These are phyloP conservation scores for Styela clava DNA, from an alignment of 23 tunicate genomes.

Conservation along the genomic window DNA sequence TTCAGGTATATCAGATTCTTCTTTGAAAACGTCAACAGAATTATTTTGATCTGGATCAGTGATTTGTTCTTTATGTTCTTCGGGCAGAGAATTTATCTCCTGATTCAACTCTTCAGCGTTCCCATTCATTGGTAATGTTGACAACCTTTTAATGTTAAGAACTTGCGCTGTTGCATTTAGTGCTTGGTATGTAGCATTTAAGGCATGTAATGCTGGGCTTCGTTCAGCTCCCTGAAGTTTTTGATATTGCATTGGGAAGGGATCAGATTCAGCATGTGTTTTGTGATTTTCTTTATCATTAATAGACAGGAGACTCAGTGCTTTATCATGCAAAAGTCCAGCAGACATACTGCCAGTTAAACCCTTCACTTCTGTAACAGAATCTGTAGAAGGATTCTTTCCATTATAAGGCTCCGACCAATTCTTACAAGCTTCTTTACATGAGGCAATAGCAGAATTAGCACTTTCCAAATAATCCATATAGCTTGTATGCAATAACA, in stretches of 20 bases:
- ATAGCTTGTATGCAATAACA: conserved; percentile 69
- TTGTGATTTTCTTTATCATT: not conserved
- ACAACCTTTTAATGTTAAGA: not conserved
- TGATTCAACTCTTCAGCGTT: too few relatives aligned
- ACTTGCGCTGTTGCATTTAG: conserved; percentile 60
- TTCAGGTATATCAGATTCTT: not conserved
- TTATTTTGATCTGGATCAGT: not conserved
- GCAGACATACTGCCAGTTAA: not conserved
- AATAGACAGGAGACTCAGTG: conserved; percentile 1
- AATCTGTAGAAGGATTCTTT: conserved; percentile 20
- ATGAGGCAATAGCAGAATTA: conserved; percentile 45
- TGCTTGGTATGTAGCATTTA: conserved; percentile 67
- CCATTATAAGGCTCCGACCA: conserved; percentile 88
- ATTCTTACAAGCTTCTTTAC: conserved; percentile 66
- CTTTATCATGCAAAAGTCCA: not conserved
- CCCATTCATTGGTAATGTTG: not conserved
- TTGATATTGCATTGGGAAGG: conserved; percentile 8
- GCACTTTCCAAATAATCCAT: conserved; percentile 96
- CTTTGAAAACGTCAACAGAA: not conserved
- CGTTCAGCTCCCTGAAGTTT: not conserved
- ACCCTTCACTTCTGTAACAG: conserved; percentile 2
- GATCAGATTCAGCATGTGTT: conserved; percentile 17
- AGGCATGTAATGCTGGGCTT: conserved; percentile 37
- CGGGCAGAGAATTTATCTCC: not conserved
- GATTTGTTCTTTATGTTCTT: not conserved